Conservation (phyloP, 1,140 invertebrate species). For the Sipha flava region DNA sequence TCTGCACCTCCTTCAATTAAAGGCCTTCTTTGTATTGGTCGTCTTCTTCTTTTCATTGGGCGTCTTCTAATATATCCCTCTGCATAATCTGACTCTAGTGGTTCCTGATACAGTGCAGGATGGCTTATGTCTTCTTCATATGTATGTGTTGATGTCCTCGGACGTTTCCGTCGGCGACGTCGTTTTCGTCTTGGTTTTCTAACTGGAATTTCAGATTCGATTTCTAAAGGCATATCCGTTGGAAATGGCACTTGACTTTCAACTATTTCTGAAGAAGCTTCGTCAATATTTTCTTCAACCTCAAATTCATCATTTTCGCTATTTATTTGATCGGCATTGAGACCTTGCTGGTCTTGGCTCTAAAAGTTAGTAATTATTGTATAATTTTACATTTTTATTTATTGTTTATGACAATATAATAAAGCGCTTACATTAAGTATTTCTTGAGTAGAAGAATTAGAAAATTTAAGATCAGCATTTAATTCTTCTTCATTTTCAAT, state of each 20-base stretch:
- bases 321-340: not conserved
- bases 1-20: not conserved
- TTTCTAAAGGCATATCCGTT: not conserved
- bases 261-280: conserved; percentile 10
- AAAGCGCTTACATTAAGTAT: not conserved
- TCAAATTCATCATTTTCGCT: conserved; percentile 28
- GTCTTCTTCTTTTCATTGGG: conserved; percentile 44
- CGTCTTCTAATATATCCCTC: conserved; percentile 42
- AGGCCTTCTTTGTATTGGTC: conserved; percentile 34
- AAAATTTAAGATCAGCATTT: not conserved
- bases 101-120: conserved; percentile 32
- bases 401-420: not conserved
- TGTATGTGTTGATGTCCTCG: conserved; percentile 34
- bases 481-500: not conserved
- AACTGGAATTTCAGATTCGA: conserved; percentile 8
- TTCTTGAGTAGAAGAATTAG: not conserved
- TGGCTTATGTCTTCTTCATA: not conserved
- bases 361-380: not conserved
- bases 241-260: conserved; percentile 24
- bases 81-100: conserved; percentile 38
- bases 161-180: conserved; percentile 36
- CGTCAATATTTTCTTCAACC: conserved; percentile 30
- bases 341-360: not conserved
- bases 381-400: not conserved
- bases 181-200: conserved; percentile 34